phyloP scores from a whole-genome alignment of 2,797 vertebrate species.

The Sciaenops ocellatus region DNA sequence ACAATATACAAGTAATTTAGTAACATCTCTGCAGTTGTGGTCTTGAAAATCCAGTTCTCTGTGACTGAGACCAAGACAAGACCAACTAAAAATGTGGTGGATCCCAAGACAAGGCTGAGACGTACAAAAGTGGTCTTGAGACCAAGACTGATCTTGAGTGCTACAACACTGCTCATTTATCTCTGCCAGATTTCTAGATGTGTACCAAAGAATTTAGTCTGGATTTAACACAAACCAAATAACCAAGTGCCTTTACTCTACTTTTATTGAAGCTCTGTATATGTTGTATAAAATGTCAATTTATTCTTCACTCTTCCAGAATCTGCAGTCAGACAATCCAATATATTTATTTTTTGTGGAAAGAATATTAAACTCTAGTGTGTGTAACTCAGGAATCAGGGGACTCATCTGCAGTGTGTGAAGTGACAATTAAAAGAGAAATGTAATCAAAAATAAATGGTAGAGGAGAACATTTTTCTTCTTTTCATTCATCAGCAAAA shows the following conservation, averaged over 20 bases:
- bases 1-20: no score
- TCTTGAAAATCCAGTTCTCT: no score
- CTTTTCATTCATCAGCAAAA: constrained; percentile 15
- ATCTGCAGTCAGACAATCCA: not conserved
- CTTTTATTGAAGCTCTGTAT: not conserved
- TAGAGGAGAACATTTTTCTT: not conserved
- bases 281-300: not conserved
- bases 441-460: constrained; percentile 19
- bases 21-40: no score
- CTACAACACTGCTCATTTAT: not conserved
- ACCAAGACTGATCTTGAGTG: no score
- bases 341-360: not conserved
- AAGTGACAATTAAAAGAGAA: constrained; percentile 10
- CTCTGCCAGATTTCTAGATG: not conserved
- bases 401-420: not conserved
- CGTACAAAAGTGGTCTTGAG: no score
- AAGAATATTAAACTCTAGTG: not conserved
- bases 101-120: no score
- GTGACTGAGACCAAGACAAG: no score
- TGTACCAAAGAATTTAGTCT: not conserved
- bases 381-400: not conserved
- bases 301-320: not conserved
- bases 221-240: not conserved
- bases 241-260: not conserved
- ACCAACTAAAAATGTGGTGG: no score